Conservation (phyloP, 2,888 invertebrate genomes). For the Trachelus iudaicus region DNA sequence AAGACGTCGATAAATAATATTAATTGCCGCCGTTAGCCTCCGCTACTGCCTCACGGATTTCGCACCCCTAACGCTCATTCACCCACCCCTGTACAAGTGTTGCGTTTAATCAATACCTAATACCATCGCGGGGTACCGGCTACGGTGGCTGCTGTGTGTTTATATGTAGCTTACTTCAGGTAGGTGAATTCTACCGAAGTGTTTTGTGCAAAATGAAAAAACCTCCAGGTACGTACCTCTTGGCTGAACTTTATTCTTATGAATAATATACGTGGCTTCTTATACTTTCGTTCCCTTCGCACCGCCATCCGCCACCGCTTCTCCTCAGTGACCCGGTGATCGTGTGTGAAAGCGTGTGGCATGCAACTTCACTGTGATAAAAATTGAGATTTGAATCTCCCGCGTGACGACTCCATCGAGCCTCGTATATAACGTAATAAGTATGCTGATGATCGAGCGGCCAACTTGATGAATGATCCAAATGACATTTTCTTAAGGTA, state of each 20-base stretch:
- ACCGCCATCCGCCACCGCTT: not conserved
- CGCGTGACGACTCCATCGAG: not conserved
- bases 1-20: constrained; percentile 66
- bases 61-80: constrained; percentile 1
- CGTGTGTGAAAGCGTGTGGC: not conserved
- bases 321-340: not conserved
- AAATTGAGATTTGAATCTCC: not conserved
- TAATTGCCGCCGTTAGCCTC: constrained; percentile 54
- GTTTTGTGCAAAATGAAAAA: not conserved
- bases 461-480: not conserved
- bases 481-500: not conserved
- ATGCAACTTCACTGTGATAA: not conserved
- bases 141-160: not conserved
- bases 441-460: not conserved
- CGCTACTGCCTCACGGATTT: constrained; percentile 26
- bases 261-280: not conserved
- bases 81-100: constrained; percentile 37
- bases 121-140: not conserved
- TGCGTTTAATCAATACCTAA: constrained; percentile 61
- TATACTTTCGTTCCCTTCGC: not conserved
- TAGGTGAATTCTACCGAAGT: not conserved
- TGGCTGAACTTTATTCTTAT: not conserved
- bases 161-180: not conserved
- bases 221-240: not conserved
- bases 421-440: not conserved